Conservation (phyloP, 2,797 vertebrate genomes). For the Sparidentex hasta region DNA sequence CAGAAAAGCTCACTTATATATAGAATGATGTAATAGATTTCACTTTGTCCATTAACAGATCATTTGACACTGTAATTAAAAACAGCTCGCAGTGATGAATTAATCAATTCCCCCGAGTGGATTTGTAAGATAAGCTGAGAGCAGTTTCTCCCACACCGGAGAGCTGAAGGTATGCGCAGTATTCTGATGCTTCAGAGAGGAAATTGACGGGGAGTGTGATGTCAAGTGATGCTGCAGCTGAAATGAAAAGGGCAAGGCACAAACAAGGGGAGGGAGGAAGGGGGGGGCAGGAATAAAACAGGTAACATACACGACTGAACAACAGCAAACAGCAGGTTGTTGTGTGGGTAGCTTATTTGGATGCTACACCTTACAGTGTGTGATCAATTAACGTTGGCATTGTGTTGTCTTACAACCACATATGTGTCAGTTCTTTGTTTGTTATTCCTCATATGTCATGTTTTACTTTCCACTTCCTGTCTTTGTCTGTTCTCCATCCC, state of each 20-base stretch:
- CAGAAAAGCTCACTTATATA: constrained; percentile 72
- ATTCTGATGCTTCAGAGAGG: constrained; percentile 57
- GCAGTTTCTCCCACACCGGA: constrained; percentile 53
- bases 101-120: constrained; percentile 76
- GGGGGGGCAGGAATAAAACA: neutral
- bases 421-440: too few relatives aligned
- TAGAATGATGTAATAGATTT: constrained; percentile 82
- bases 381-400: too few relatives aligned
- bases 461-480: too few relatives aligned
- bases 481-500: too few relatives aligned
- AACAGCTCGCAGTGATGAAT: constrained; percentile 81
- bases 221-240: constrained; percentile 28
- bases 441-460: too few relatives aligned
- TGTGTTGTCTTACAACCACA: too few relatives aligned
- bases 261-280: neutral
- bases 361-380: too few relatives aligned
- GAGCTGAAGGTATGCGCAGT: constrained; percentile 50
- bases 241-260: constrained; percentile 39
- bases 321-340: too few relatives aligned
- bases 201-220: constrained; percentile 48
- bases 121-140: constrained; percentile 75
- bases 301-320: neutral
- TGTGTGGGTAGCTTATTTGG: neutral
- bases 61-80: constrained; percentile 87
- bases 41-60: constrained; percentile 84